A percentile compares a stretch with the other conserved stretches of the same genome.
These are phyloP conservation scores for Brachypodius melanocephalos DNA, from an alignment of 2,113 vertebrate species.

Conservation along the genomic window DNA sequence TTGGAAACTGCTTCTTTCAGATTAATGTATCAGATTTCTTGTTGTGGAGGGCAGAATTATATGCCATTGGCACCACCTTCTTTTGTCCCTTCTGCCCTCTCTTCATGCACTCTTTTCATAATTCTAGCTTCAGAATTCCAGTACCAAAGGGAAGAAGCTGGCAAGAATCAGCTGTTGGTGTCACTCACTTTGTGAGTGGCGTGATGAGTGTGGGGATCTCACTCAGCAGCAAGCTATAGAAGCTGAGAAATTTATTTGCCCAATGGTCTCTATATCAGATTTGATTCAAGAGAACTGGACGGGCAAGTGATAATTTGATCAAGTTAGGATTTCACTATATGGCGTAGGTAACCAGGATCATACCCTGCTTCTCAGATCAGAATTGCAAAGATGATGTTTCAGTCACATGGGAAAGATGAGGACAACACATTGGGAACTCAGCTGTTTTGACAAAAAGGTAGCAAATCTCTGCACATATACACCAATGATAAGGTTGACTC, in stretches of 20 bases:
- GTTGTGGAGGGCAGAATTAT: fast-evolving
- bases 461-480: neutral
- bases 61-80: neutral
- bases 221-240: neutral
- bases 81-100: neutral
- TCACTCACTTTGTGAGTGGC: neutral
- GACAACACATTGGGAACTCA: neutral
- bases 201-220: neutral
- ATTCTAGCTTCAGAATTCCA: neutral
- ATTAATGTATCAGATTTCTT: neutral
- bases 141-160: neutral
- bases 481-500: neutral
- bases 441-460: neutral
- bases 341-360: neutral
- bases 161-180: neutral
- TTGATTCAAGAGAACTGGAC: neutral
- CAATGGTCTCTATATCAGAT: neutral
- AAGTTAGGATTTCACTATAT: neutral
- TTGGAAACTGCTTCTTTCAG: neutral
- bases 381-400: neutral
- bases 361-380: neutral
- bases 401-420: neutral
- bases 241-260: neutral
- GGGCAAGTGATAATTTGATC: neutral
- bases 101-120: neutral